Evolutionary conservation across 2,888 invertebrate species (phyloP), one percentile per base, ranked within the genome.

Genomic region (Caenorhabditis wallacei): DNA sequence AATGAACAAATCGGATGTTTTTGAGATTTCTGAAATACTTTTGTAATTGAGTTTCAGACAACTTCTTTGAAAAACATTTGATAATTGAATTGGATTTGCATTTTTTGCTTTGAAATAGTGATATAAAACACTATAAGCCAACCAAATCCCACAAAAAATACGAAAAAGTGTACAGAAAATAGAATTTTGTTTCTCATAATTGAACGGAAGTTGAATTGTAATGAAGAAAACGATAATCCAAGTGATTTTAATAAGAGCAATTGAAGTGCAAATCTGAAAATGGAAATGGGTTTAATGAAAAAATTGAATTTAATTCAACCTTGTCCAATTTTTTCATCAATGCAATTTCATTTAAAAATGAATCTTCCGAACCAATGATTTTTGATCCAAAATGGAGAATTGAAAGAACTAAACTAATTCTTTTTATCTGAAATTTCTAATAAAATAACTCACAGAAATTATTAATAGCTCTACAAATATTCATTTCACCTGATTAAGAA

Each of bases 191-290:
- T 43, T n/a, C 40, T 59, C 56, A 26, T 68, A 76, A 8, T 75
- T 59, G n/a, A 56, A 68, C n/a, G 75, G 59, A 20, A 69, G 8
- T 26, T 68, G 76, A 37, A 68, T 8, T 5, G 24, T 18, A 53
- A 76, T 68, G 22, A 76, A 53, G 53, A 59, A 69, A 16, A 48
- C 30, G 3, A 56, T 37, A 37, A 76, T 59, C 68, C 76, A 76
- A 2, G 61, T 13, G 48, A 54, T 69, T 26, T 76, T 48, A 2
- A 18, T 26, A 30, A 76, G 16, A 22, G 61, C 59, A 1, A 76
- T 20, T 16, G 37, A 18, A 0, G 16, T 59, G 24, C 68, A 76
- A 2, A 61, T 51, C 71, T 71, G 37, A 24, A 61, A 53, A 10
- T 10, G 16, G 11, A n/a, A n/a, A 16, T 16, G 10, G 1, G 2